Base-by-base conservation (phyloP, 2,888 invertebrate species). In the Nysson spinosus region DNA sequence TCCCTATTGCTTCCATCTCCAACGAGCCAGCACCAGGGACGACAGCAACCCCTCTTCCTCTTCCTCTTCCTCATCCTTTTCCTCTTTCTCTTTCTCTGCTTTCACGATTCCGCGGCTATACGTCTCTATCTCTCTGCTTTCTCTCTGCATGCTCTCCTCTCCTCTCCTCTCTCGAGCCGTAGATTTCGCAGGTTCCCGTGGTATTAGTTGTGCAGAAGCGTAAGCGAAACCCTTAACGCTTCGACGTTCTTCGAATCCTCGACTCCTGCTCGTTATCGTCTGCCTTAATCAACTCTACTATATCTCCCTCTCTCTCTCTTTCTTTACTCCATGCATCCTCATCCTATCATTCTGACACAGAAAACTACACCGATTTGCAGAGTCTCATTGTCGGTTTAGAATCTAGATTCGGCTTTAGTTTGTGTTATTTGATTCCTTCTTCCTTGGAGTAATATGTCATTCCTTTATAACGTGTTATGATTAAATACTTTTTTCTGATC, bases 1-100 rank as follows among this genome's bases (percentile, higher is more conserved):
- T 87, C 87, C 87, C 86, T 87, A 87, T 87, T 86, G 86, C 86
- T 86, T 85, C 86, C 85, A 86, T 85, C 84, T 86, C 84, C 81
- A 84, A 84, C 85, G 81, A 86, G 82, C 78, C 84, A 79, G 79
- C 84, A 80, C 79, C 84, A 80, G 80, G 80, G 81, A 83, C 81
- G 82, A 82, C 82, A 78, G 80, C 68, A 76, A 78, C 77, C 79
- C 78, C 79, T 75, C 81, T 75, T 69, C 74, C 79, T 78, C 73
- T 61, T 49, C 62, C 69, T 72, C 63, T 20, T 14, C 35, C 62
- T 67, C 68, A 19, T 39, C 43, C 49, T 37, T 46, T 35, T 37
- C 32, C 32, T 14, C 28, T 50, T 40, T 24, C 42, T 49, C 52
- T 17, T 50, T 49, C 61, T 64, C 63, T 49, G 66, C 46, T 57